These are phyloP conservation scores for Lagocephalus sceleratus DNA, from an alignment of 2,797 vertebrate species.

Conservation along the genomic window DNA sequence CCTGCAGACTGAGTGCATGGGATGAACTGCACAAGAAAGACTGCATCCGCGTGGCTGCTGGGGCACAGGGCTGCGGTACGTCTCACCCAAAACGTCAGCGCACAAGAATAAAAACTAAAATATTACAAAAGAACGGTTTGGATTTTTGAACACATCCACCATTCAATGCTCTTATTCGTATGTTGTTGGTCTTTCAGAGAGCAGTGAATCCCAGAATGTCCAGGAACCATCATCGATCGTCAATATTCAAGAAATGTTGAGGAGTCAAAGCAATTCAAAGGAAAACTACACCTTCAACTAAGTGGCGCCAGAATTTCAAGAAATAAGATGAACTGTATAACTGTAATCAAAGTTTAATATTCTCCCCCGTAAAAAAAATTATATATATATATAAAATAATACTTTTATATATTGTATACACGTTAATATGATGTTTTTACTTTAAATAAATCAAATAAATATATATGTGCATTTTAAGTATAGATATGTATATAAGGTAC, in stretches of 20 bases:
- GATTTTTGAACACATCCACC: not conserved
- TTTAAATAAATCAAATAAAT: too few relatives aligned
- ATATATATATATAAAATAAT: too few relatives aligned
- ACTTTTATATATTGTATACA: too few relatives aligned
- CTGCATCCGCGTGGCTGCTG: slow-evolving; percentile 62
- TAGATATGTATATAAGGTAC: too few relatives aligned
- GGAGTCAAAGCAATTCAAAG: slow-evolving; percentile 2
- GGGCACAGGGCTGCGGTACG: slow-evolving; percentile 6
- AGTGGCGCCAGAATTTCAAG: slow-evolving; percentile 2
- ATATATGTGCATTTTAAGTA: too few relatives aligned
- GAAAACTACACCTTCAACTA: slow-evolving; percentile 62
- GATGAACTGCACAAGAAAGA: slow-evolving; percentile 74
- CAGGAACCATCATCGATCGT: not conserved
- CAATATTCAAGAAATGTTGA: slow-evolving; percentile 5
- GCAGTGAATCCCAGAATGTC: slow-evolving; percentile 8
- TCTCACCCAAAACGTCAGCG: not conserved
- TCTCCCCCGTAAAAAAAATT: not conserved
- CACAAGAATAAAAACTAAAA: too few relatives aligned
- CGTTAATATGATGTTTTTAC: too few relatives aligned
- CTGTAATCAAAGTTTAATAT: not conserved
- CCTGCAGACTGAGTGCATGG: slow-evolving; percentile 80
- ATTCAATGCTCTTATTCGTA: slow-evolving; percentile 9
- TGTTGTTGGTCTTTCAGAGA: slow-evolving; percentile 20
- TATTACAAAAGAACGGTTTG: not conserved
- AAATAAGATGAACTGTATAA: not conserved